A percentile compares a stretch with the other conserved stretches of the same genome.
phyloP scores from a whole-genome alignment of 1,140 invertebrate genomes.

The Capitella teleta region DNA sequence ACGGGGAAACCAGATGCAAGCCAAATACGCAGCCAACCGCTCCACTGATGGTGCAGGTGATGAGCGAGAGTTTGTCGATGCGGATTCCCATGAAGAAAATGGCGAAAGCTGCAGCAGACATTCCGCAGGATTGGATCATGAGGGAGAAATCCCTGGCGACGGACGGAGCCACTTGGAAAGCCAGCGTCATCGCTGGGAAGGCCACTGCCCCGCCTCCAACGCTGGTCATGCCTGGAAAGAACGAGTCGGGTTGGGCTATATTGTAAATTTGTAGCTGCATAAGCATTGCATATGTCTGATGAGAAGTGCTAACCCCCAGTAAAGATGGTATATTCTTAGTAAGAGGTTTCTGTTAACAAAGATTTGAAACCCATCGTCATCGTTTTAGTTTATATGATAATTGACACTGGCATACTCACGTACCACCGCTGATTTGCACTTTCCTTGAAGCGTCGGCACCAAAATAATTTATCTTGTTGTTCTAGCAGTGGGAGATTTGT shows the following conservation, averaged over 20 bases:
- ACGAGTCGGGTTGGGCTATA: too few species aligned
- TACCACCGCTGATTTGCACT: too few species aligned
- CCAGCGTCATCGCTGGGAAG: conserved; percentile 30
- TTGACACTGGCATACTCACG: too few species aligned
- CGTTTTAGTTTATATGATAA: too few species aligned
- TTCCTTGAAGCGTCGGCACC: too few species aligned
- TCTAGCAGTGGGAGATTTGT: too few species aligned
- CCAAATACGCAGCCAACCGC: conserved; percentile 21
- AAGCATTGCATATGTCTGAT: too few species aligned
- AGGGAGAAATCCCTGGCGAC: conserved; percentile 25
- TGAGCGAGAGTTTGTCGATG: conserved; percentile 20
- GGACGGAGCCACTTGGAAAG: conserved; percentile 18
- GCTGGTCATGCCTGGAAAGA: conserved; percentile 21
- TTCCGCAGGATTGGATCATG: conserved; percentile 26
- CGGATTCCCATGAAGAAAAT: conserved; percentile 24
- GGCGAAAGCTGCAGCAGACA: conserved; percentile 19
- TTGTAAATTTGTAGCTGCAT: too few species aligned
- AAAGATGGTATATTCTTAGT: neutral
- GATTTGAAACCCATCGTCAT: neutral
- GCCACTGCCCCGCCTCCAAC: conserved; percentile 27
- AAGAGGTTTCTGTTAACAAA: neutral
- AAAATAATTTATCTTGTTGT: too few species aligned
- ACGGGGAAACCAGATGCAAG: conserved; percentile 18
- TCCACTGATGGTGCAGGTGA: conserved; percentile 20
- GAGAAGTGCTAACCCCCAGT: too few species aligned